Conservation (phyloP, 1,140 invertebrate species). For the Ctenoplectra terminalis region DNA sequence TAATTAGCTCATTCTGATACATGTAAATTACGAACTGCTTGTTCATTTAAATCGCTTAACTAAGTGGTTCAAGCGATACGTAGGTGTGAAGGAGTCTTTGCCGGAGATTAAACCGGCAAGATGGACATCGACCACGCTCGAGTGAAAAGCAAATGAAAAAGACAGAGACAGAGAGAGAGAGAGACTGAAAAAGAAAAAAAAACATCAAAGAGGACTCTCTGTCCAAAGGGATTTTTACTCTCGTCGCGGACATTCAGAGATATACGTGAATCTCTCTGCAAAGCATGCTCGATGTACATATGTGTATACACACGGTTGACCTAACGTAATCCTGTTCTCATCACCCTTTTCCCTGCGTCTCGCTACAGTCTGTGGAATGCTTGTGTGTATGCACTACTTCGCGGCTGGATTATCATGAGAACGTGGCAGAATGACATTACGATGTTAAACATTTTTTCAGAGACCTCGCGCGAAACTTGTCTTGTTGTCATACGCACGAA, state of each 20-base stretch:
- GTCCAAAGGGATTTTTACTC: constrained; percentile 36
- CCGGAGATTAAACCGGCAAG: constrained; percentile 54
- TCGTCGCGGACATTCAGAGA: constrained; percentile 40
- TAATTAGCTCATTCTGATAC: background rate
- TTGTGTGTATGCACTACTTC: constrained; percentile 27
- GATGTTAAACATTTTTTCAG: constrained; percentile 50
- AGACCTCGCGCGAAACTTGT: constrained; percentile 15
- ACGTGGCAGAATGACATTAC: constrained; percentile 38
- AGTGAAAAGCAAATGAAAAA: constrained; percentile 1
- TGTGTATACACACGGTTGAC: constrained; percentile 22
- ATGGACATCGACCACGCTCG: constrained; percentile 40
- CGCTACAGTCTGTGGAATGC: background rate
- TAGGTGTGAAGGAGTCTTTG: constrained; percentile 32
- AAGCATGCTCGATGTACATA: constrained; percentile 31
- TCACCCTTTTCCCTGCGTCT: constrained; percentile 19
- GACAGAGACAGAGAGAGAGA: background rate
- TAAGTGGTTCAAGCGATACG: constrained; percentile 4
- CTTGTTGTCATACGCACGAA: background rate
- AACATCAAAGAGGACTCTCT: constrained; percentile 4
- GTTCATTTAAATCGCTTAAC: constrained; percentile 39
- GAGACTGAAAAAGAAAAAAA: background rate
- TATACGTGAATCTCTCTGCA: constrained; percentile 6
- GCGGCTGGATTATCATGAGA: constrained; percentile 48
- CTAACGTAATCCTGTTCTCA: constrained; percentile 43
- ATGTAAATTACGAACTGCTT: constrained; percentile 4